phyloP scores from a whole-genome alignment of 2,888 invertebrate species.

The Drosophila stalkeri region DNA sequence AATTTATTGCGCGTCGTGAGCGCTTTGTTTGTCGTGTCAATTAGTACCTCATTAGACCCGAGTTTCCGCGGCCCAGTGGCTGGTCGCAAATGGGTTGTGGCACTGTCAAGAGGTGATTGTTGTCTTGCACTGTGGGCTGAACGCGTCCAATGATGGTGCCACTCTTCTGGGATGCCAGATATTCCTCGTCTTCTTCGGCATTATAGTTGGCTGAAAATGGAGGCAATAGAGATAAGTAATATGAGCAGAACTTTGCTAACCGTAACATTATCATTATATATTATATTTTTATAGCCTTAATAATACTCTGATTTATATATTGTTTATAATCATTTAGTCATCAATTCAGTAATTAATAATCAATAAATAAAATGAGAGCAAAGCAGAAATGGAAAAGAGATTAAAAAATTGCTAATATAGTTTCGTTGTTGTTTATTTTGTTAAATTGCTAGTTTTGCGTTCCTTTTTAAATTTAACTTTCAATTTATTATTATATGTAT shows the following conservation, averaged over 20 bases:
- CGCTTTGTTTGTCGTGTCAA: conserved; percentile 50
- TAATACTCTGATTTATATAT: no score
- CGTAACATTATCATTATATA: background rate
- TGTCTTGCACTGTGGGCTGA: conserved; percentile 73
- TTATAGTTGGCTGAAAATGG: conserved; percentile 84
- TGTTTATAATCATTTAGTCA: no score
- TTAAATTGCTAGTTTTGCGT: no score
- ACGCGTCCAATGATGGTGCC: conserved; percentile 78
- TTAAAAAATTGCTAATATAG: no score
- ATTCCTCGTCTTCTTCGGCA: conserved; percentile 85
- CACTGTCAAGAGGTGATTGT: conserved; percentile 82
- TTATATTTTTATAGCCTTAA: no score
- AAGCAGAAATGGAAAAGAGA: no score
- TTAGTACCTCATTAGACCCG: conserved; percentile 81
- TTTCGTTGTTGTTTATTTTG: no score
- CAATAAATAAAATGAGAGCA: no score
- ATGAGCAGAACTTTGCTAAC: background rate
- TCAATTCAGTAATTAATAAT: no score
- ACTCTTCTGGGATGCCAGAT: conserved; percentile 79
- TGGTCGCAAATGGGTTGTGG: conserved; percentile 83
- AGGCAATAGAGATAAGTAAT: background rate
- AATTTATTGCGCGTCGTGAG: conserved; percentile 8
- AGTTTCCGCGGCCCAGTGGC: conserved; percentile 80
- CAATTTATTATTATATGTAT: no score
- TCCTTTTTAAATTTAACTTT: no score